Conservation (phyloP, 2,797 vertebrate species). For the Malacoctenus gilli region DNA sequence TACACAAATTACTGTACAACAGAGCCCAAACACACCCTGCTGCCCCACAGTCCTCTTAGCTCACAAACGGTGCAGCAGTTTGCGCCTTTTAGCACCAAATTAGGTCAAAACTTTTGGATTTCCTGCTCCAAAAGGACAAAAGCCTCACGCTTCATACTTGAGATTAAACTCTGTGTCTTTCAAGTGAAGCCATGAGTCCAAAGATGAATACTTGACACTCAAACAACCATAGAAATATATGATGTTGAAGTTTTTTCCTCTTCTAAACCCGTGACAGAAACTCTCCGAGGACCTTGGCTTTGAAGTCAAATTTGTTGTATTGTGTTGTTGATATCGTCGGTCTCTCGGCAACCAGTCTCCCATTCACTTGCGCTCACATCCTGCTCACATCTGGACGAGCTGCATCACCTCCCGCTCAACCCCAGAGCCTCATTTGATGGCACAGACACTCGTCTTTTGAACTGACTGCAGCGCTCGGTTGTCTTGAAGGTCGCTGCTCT, state of each 20-base stretch:
- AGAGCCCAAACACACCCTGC: constrained; percentile 45
- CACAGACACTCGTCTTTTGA: background rate
- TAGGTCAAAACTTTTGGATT: too few relatives aligned
- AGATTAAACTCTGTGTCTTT: background rate
- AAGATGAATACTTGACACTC: too few relatives aligned
- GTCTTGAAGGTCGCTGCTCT: too few relatives aligned
- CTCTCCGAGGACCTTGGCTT: too few relatives aligned
- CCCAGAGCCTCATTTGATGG: background rate
- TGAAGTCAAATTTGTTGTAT: too few relatives aligned
- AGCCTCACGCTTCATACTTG: background rate
- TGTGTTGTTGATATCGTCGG: background rate
- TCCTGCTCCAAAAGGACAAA: too few relatives aligned
- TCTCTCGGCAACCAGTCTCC: background rate
- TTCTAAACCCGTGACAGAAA: too few relatives aligned
- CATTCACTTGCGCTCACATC: background rate
- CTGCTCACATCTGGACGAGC: background rate
- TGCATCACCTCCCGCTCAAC: background rate
- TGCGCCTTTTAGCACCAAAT: too few relatives aligned
- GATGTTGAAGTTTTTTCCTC: too few relatives aligned
- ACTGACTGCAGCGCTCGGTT: too few relatives aligned
- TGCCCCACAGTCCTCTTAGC: background rate
- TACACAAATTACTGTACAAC: constrained; percentile 74
- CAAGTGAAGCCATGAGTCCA: too few relatives aligned
- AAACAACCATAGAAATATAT: too few relatives aligned
- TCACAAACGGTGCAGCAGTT: constrained; percentile 10